A percentile compares a stretch with the other conserved stretches of the same genome.
phyloP scores from a whole-genome alignment of 2,888 invertebrate genomes.

The Crematogaster levior region DNA sequence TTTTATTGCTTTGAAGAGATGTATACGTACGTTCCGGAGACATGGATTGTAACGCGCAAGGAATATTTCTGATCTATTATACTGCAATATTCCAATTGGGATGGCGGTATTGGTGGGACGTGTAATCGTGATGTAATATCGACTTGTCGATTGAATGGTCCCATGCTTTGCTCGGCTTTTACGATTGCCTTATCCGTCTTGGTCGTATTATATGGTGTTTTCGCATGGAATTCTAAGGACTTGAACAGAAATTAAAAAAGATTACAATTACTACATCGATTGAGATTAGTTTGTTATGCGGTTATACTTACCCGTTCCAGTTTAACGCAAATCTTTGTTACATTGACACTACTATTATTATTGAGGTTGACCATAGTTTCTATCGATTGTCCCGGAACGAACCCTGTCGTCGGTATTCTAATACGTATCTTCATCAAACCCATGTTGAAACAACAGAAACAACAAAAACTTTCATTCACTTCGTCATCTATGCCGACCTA shows the following conservation, averaged over 20 bases:
- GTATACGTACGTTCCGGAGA: slow-evolving; percentile 58
- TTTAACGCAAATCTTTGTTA: slow-evolving; percentile 62
- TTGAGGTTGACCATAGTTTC: slow-evolving; percentile 89
- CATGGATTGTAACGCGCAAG: slow-evolving; percentile 47
- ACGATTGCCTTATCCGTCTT: not conserved
- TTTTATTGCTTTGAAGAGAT: not conserved
- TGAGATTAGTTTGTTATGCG: not conserved
- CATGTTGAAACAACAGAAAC: slow-evolving; percentile 90
- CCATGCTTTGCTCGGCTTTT: not conserved
- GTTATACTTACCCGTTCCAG: slow-evolving; percentile 63
- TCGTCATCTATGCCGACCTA: slow-evolving; percentile 67
- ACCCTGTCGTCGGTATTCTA: slow-evolving; percentile 56
- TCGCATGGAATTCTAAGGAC: slow-evolving; percentile 87
- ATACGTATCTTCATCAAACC: slow-evolving; percentile 89
- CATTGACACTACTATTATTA: slow-evolving; percentile 88
- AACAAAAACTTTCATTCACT: slow-evolving; percentile 75
- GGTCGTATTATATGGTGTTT: slow-evolving; percentile 70
- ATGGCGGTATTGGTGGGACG: slow-evolving; percentile 66
- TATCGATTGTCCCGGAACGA: slow-evolving; percentile 90
- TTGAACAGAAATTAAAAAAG: slow-evolving; percentile 62
- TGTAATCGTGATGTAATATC: not conserved
- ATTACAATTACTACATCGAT: not conserved
- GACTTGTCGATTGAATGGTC: not conserved
- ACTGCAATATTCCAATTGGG: slow-evolving; percentile 54
- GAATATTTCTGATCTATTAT: slow-evolving; percentile 65